phyloP scores from a whole-genome alignment of 1,140 invertebrate species.

The Trichomalopsis sarcophagae region DNA sequence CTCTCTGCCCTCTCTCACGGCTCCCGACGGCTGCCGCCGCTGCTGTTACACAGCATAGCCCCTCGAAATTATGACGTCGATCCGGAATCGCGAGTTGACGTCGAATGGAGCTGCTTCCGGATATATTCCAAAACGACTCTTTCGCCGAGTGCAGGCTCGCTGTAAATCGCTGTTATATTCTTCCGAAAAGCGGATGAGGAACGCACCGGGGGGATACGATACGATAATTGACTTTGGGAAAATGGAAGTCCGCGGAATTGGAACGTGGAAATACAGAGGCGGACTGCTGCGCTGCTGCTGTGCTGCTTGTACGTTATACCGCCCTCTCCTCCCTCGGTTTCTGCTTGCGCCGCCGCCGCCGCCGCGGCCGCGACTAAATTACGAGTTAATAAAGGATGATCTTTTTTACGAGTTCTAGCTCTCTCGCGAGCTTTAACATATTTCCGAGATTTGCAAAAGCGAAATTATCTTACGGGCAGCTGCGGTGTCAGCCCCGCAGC shows the following conservation, averaged over 20 bases:
- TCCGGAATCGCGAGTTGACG: slow-evolving; percentile 64
- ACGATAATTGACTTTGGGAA: slow-evolving; percentile 52
- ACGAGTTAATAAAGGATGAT: slow-evolving; percentile 49
- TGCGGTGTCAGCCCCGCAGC: slow-evolving; percentile 7
- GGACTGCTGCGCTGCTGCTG: background rate
- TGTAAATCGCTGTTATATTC: slow-evolving; percentile 52
- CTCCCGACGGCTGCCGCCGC: background rate
- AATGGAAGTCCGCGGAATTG: slow-evolving; percentile 49
- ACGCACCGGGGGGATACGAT: slow-evolving; percentile 32
- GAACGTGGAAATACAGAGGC: slow-evolving; percentile 43
- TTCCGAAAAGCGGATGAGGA: slow-evolving; percentile 49
- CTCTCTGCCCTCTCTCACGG: background rate
- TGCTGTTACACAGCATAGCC: slow-evolving; percentile 53
- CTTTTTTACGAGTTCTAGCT: slow-evolving; percentile 44
- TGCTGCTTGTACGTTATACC: background rate
- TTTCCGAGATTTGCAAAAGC: slow-evolving; percentile 41
- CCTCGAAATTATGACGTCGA: slow-evolving; percentile 68
- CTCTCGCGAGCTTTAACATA: slow-evolving; percentile 18
- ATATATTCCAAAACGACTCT: slow-evolving; percentile 59
- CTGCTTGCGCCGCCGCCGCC: background rate
- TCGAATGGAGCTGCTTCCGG: slow-evolving; percentile 61
- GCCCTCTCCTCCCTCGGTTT: background rate
- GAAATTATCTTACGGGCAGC: slow-evolving; percentile 50
- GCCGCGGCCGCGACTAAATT: slow-evolving; percentile 12
- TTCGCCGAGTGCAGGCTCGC: slow-evolving; percentile 44